Evolutionary conservation across 2,797 vertebrate species (phyloP).

Genomic region (Melanotaenia nigrans): DNA sequence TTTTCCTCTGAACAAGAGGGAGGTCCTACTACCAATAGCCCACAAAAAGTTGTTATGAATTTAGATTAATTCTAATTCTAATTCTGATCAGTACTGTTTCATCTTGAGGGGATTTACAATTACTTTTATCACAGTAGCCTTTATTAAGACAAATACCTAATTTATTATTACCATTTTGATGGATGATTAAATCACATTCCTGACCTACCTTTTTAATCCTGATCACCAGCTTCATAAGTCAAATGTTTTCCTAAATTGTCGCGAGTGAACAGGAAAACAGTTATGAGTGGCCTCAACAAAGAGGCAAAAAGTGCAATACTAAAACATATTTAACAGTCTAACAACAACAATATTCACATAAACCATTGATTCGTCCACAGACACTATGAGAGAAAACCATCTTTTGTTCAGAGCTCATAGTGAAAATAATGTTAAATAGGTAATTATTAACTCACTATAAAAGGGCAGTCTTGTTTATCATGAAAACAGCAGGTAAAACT

Average conservation of each 20-base stretch:
- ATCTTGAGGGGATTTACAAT: not conserved
- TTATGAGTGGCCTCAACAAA: too few relatives aligned
- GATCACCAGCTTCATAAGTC: too few relatives aligned
- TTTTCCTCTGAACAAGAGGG: slow-evolving; percentile 6
- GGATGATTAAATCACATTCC: too few relatives aligned
- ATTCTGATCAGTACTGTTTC: not conserved
- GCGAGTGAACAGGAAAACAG: too few relatives aligned
- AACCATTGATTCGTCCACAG: not conserved
- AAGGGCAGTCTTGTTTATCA: not conserved
- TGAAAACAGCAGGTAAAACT: not conserved
- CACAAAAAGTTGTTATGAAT: not conserved
- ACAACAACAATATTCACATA: too few relatives aligned
- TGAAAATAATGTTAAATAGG: not conserved
- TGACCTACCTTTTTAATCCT: too few relatives aligned
- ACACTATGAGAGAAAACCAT: not conserved
- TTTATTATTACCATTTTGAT: too few relatives aligned
- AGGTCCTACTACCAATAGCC: too few relatives aligned
- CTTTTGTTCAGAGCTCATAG: not conserved
- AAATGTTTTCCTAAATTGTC: too few relatives aligned
- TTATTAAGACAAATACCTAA: not conserved
- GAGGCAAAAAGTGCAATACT: too few relatives aligned
- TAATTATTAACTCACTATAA: not conserved
- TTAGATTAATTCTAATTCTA: not conserved
- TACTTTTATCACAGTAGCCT: too few relatives aligned
- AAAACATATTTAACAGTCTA: too few relatives aligned